Percentiles rank a stretch among this genome's conserved stretches.
phyloP scores from a whole-genome alignment of 2,113 vertebrate genomes.

The Phylloscopus whistleri region DNA sequence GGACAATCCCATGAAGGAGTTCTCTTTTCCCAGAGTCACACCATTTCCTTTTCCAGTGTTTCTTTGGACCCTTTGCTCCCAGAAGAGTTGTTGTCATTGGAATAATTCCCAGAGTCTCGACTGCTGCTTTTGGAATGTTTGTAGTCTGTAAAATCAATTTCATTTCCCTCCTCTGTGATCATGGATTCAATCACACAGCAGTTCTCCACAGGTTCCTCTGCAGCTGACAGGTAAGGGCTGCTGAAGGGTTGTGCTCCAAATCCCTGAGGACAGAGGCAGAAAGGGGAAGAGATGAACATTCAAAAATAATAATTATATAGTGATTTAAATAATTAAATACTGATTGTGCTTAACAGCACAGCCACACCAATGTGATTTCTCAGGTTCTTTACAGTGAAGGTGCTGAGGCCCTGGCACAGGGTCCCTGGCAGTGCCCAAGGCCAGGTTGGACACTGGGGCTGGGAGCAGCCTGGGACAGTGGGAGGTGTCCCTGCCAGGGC shows the following conservation, averaged over 20 bases:
- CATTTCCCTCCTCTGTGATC: not conserved
- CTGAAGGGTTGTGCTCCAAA: not conserved
- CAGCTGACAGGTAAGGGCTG: constrained; percentile 1
- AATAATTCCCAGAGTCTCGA: constrained; percentile 75
- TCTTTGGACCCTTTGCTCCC: not conserved
- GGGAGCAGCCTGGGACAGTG: too few species aligned
- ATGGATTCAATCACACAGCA: constrained; percentile 56
- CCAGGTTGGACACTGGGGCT: rapidly evolving
- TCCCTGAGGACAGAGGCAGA: constrained; percentile 16
- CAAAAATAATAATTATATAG: not conserved
- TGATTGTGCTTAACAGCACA: not conserved
- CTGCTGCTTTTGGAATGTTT: constrained; percentile 40
- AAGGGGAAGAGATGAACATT: not conserved
- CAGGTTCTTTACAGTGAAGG: not conserved
- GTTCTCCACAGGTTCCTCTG: constrained; percentile 54
- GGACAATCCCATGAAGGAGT: not conserved
- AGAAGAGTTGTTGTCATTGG: constrained; percentile 39
- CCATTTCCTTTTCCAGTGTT: not conserved
- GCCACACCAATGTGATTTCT: not conserved
- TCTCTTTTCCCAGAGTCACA: not conserved
- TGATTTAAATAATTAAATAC: not conserved
- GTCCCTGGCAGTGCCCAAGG: not conserved
- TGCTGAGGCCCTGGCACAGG: not conserved
- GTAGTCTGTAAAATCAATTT: not conserved
- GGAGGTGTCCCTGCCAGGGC: too few species aligned